These are phyloP conservation scores for Gryllus longicercus DNA, from an alignment of 2,888 invertebrate genomes.

Conservation along the genomic window DNA sequence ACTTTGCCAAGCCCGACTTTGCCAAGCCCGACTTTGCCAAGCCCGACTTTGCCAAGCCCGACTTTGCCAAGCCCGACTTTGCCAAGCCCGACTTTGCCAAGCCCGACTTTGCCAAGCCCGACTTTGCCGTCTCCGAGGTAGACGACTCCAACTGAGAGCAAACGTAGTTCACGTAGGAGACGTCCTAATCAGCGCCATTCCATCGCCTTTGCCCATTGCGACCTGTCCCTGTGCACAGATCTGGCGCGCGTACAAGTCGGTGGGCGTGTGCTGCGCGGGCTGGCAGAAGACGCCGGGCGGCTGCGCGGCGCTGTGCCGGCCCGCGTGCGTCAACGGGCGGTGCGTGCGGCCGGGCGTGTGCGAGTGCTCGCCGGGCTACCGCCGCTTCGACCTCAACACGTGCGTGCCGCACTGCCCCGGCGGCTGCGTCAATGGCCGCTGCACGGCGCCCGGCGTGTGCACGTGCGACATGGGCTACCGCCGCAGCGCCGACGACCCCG, in stretches of 20 bases:
- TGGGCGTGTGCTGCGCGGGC: neutral
- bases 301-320: conserved; percentile 29
- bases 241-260: neutral
- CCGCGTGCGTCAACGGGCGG: conserved; percentile 28
- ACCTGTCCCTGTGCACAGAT: too few species aligned
- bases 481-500: conserved; percentile 18
- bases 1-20: too few species aligned
- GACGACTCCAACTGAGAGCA: too few species aligned
- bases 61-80: too few species aligned
- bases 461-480: conserved; percentile 45
- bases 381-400: conserved; percentile 19
- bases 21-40: too few species aligned
- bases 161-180: too few species aligned
- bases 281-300: neutral
- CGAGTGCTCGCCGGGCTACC: conserved; percentile 39
- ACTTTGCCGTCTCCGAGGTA: too few species aligned
- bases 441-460: conserved; percentile 48
- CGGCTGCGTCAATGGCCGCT: conserved; percentile 47
- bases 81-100: too few species aligned
- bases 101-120: too few species aligned
- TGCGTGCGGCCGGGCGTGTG: conserved; percentile 36
- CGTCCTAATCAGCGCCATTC: too few species aligned
- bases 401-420: conserved; percentile 41
- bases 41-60: too few species aligned
- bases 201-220: too few species aligned